phyloP scores from a whole-genome alignment of 2,888 invertebrate genomes.

The Diadromus collaris region DNA sequence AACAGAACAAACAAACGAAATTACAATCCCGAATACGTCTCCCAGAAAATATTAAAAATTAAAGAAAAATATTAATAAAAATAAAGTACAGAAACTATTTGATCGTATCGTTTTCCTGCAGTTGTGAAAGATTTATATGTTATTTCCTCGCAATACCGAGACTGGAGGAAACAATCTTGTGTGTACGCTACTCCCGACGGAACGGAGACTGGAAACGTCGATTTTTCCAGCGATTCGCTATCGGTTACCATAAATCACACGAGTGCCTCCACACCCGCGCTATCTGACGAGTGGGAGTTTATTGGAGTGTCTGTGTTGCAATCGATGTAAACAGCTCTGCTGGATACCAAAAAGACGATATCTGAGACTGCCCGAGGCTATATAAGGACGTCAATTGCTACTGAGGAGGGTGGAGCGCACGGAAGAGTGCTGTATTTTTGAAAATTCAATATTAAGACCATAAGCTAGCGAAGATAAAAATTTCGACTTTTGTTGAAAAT shows the following conservation, averaged over 20 bases:
- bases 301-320: constrained; percentile 59
- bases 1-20: constrained; percentile 72
- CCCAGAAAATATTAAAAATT: neutral
- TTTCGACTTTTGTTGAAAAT: too few species aligned
- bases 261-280: constrained; percentile 46
- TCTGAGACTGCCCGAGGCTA: constrained; percentile 16
- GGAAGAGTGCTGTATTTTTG: too few species aligned
- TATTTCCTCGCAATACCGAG: neutral
- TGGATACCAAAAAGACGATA: constrained; percentile 22
- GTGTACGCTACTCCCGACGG: constrained; percentile 14
- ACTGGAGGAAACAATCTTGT: constrained; percentile 17
- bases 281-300: constrained; percentile 69
- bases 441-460: too few species aligned
- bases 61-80: neutral
- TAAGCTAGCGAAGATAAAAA: too few species aligned
- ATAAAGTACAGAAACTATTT: constrained; percentile 1
- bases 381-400: neutral
- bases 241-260: constrained; percentile 70
- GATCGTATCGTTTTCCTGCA: neutral
- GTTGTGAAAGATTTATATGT: constrained; percentile 3
- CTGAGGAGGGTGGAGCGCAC: neutral
- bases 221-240: constrained; percentile 60
- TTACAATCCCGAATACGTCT: neutral
- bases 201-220: constrained; percentile 35
- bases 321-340: constrained; percentile 69